phyloP scores from a whole-genome alignment of 2,888 invertebrate genomes.

The Podabrus alpinus region DNA sequence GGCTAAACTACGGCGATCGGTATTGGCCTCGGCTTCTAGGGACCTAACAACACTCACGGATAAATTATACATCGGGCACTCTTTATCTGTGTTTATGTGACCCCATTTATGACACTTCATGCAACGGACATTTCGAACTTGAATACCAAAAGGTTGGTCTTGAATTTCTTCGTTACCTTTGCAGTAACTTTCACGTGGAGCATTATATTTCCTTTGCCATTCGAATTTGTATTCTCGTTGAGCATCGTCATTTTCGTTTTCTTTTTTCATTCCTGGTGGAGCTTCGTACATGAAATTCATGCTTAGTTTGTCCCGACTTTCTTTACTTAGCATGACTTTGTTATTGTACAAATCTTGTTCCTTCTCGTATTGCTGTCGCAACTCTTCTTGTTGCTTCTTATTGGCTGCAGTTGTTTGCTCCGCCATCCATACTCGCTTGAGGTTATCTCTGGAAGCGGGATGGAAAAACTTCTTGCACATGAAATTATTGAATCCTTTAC shows the following conservation, averaged over 20 bases:
- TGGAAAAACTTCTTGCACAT: slow-evolving; percentile 99
- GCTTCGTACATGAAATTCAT: slow-evolving; percentile 99
- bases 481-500: slow-evolving; percentile 99
- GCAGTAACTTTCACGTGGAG: slow-evolving; percentile 97
- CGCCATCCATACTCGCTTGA: slow-evolving; percentile 99
- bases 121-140: slow-evolving; percentile 95
- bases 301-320: slow-evolving; percentile 97
- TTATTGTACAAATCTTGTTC: slow-evolving; percentile 99
- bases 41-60: slow-evolving; percentile 83
- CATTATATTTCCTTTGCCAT: slow-evolving; percentile 99
- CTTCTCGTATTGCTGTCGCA: slow-evolving; percentile 95
- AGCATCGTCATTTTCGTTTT: slow-evolving; percentile 87
- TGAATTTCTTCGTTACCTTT: slow-evolving; percentile 97
- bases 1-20: slow-evolving; percentile 75
- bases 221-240: slow-evolving; percentile 99
- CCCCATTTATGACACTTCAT: slow-evolving; percentile 99
- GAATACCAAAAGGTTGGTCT: slow-evolving; percentile 98
- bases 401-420: slow-evolving; percentile 97
- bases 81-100: slow-evolving; percentile 96
- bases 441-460: slow-evolving; percentile 96
- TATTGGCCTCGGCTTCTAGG: slow-evolving; percentile 67
- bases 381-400: slow-evolving; percentile 96
- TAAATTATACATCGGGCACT: slow-evolving; percentile 90
- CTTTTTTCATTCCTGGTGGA: slow-evolving; percentile 94
- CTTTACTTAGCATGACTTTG: slow-evolving; percentile 94